Conservation (phyloP, 2,888 invertebrate species). For the Drosophila flavopinicola region DNA sequence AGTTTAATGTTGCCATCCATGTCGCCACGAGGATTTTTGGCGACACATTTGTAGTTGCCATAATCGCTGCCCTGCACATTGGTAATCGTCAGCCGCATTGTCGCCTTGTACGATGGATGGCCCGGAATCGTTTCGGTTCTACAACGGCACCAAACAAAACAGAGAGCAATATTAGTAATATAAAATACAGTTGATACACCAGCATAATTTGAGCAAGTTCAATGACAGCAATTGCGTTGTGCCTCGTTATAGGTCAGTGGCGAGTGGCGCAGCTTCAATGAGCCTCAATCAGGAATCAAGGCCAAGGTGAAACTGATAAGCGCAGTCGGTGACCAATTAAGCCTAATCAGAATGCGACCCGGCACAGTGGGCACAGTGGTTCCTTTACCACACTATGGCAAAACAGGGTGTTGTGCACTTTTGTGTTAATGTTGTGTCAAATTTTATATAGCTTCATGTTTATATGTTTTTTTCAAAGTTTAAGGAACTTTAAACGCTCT, state of each 20-base stretch:
- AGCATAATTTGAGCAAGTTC: constrained; percentile 58
- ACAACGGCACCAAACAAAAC: constrained; percentile 39
- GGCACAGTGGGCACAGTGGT: constrained; percentile 49
- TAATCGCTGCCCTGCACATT: constrained; percentile 92
- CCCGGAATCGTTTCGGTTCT: constrained; percentile 89
- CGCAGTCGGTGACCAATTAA: constrained; percentile 52
- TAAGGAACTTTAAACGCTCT: too few species aligned
- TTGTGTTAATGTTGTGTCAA: too few species aligned
- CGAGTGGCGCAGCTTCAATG: constrained; percentile 43
- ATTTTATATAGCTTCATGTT: too few species aligned
- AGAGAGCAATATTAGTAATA: not conserved
- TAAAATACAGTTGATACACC: not conserved
- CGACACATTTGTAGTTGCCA: constrained; percentile 93
- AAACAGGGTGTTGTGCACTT: not conserved
- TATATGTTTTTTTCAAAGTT: too few species aligned
- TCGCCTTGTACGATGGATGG: constrained; percentile 91
- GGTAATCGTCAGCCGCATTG: constrained; percentile 93
- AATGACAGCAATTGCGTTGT: constrained; percentile 70
- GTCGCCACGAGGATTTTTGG: constrained; percentile 95
- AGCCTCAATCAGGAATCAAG: constrained; percentile 73
- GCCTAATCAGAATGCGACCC: constrained; percentile 65
- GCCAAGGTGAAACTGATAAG: constrained; percentile 79
- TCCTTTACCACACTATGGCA: rapidly evolving
- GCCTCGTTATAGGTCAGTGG: constrained; percentile 61
- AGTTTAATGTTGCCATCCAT: constrained; percentile 95